A percentile compares a stretch with the other conserved stretches of the same genome.
phyloP scores from a whole-genome alignment of 2,113 vertebrate species.

The Menidia beryllina region DNA sequence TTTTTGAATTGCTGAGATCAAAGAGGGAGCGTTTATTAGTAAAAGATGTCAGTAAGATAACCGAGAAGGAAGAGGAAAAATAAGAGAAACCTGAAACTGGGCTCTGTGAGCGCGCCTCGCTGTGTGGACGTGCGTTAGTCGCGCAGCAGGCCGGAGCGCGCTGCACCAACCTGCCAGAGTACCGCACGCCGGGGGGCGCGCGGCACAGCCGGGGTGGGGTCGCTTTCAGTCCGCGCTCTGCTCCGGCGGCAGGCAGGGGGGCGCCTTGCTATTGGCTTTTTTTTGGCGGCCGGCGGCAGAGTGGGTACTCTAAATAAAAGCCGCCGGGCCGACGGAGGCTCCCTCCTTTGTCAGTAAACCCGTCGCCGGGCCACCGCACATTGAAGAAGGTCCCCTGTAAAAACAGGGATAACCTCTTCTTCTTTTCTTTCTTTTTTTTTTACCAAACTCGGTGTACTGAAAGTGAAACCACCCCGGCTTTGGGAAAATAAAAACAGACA shows the following conservation, averaged over 20 bases:
- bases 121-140: background rate
- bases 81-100: too few species aligned
- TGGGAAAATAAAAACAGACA: too few species aligned
- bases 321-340: background rate
- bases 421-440: background rate
- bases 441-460: conserved; percentile 15
- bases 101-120: conserved; percentile 17
- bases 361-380: background rate
- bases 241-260: background rate
- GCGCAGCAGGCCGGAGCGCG: too few species aligned
- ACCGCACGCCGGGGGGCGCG: too few species aligned
- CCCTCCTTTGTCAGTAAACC: background rate
- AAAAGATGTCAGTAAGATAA: too few species aligned
- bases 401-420: background rate
- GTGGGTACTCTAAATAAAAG: background rate
- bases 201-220: conserved; percentile 19
- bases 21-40: too few species aligned
- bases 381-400: background rate
- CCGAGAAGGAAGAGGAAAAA: too few species aligned
- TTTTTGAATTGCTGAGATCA: background rate
- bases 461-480: conserved; percentile 48
- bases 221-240: conserved; percentile 20
- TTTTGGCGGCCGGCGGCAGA: background rate
- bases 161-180: too few species aligned
- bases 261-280: background rate